Base-by-base conservation (phyloP, 2,113 vertebrate species). In the Narcine bancroftii region DNA sequence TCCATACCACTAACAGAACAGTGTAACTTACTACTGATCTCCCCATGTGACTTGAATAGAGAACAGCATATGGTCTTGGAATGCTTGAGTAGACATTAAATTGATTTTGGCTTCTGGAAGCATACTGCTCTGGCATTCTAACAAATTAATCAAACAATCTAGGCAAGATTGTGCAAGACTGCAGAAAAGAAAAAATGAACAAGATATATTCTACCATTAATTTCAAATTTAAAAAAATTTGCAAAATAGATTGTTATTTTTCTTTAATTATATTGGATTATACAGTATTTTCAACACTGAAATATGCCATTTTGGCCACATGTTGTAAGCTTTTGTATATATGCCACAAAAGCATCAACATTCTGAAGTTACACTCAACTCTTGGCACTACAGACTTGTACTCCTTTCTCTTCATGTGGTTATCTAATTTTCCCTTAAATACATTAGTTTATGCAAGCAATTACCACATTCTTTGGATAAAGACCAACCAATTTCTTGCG, bases 21-120 rank as follows among this genome's bases (percentile, higher is more conserved):
- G 63, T 69, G 26, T 45, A 60, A 42, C 87, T 69, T 91, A 56
- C 24, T 45, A 91, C 60, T 89, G 36, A 89, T 42, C 60, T 42
- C 42, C 63, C 87, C 63, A 91, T 29, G 26, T 91, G 66, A 69
- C 89, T 29, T 47, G 39, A 91, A 45, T 69, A 69, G 39, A 91
- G 63, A 69, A 66, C 11, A 47, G 60, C 63, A 66, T 10, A 91
- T 71, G 66, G 39, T 33, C 66, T 24, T 69, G 89, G 63, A 91
- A 91, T 91, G 63, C 29, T 91, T 91, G 89, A 42, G 42, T 91
- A 69, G 89, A 45, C 36, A 71, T 26, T 65, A 91, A 91, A 91
- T 71, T 66, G 66, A 65, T 45, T 91, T 47, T 69, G 63, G 39
- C 89, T 91, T 91, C 89, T 91, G 42, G 89, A 91, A 91, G 3